Evolutionary conservation across 2,888 invertebrate genomes (phyloP).

Genomic region (Lycophotia porphyrea): DNA sequence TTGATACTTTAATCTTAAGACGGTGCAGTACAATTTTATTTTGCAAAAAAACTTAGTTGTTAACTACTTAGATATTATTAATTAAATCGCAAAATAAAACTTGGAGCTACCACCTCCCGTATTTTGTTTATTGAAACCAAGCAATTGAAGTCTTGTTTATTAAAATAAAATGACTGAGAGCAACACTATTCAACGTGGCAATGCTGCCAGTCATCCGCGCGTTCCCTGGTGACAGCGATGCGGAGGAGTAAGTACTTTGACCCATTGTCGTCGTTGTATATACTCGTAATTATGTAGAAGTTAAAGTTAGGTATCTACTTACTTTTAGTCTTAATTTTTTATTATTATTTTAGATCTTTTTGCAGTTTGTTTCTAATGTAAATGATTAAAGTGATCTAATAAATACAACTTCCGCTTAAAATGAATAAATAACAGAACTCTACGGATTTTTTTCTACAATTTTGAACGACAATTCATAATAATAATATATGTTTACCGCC

Average conservation of each 20-base stretch:
- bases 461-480: not conserved
- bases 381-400: not conserved
- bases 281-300: no score
- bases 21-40: not conserved
- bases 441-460: not conserved
- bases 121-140: no score
- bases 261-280: no score
- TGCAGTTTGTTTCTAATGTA: no score
- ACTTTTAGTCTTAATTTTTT: no score
- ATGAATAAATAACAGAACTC: not conserved
- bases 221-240: no score
- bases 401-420: not conserved
- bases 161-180: no score
- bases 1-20: not conserved
- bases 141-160: not conserved
- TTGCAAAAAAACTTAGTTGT: not conserved
- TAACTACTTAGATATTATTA: not conserved
- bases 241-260: no score
- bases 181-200: no score
- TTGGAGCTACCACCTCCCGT: not conserved
- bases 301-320: no score
- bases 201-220: no score
- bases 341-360: no score
- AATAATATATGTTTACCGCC: constrained; percentile 9
- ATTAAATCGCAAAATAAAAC: not conserved